Evolutionary conservation across 1,140 invertebrate genomes (phyloP), one percentile per base, ranked within the genome.

Genomic region (Phymorhynchus buccinoides): DNA sequence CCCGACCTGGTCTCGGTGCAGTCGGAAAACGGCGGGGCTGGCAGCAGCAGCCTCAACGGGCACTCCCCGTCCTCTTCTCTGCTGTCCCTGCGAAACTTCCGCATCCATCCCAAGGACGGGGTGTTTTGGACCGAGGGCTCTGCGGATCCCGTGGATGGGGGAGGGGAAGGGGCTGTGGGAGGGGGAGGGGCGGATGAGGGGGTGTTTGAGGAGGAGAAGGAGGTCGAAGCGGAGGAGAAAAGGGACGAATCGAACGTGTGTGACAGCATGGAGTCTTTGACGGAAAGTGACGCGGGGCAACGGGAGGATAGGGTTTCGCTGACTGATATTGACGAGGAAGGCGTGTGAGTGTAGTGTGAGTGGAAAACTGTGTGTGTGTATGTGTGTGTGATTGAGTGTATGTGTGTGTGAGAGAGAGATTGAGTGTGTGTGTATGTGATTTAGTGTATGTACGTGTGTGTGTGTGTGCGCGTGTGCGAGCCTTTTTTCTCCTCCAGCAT

Each of bases 101-200:
- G 77, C 39, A 79, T 84, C n/a, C 83, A 79, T n/a, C 83, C 83
- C 42, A 62, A 62, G 52, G 56, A 82, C 32, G 82, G 48, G n/a
- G 56, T 79, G 41, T 84, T 73, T 30, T 84, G 83, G 83, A 84
- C 83, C 0, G 71, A 48, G n/a, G 56, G 32, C 52, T 44, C 41
- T 1, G 32, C 27, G 44, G 71, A 30, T 77, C 48, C 44, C 7
- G 32, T 42, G 44, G 52, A 35, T 12, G 37, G 35, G 35, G 35
- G 27, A 16, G 75, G 9, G 2, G 75, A 39, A 7, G 71, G 62
- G 73, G 32, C 32, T n/a, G 32, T 3, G 30, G 12, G 22, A 35
- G 16, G 7, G 3, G 35, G 62, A 18, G 71, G 32, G 14, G 27
- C 4, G 75, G 39, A 9, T 6, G 39, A 78, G 75, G 39, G 75